Conservation (phyloP, 2,113 vertebrate genomes). For the Prochilodus magdalenae region DNA sequence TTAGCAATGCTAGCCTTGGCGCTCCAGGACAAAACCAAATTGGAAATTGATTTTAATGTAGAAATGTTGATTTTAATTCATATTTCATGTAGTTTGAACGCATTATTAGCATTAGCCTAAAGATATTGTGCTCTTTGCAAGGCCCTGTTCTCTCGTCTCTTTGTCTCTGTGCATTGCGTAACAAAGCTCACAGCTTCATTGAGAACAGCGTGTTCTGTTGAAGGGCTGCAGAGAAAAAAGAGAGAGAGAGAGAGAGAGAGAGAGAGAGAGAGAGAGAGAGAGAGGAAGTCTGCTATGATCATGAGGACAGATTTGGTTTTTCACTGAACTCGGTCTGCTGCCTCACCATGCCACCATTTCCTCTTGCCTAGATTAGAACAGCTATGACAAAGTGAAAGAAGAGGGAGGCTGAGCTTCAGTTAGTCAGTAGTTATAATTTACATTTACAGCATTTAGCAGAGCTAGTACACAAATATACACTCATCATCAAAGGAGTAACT, state of each 20-base stretch:
- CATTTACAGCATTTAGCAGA: too few relatives aligned
- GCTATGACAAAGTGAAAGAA: constrained; percentile 8
- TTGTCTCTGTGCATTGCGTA: constrained; percentile 59
- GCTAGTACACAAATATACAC: too few relatives aligned
- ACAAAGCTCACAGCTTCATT: constrained; percentile 53
- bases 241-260: too few relatives aligned
- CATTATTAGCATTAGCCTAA: not conserved
- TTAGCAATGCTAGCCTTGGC: too few relatives aligned
- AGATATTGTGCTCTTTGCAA: not conserved
- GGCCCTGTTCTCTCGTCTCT: not conserved
- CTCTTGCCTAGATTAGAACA: constrained; percentile 61
- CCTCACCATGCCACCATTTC: constrained; percentile 55
- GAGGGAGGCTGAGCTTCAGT: not conserved
- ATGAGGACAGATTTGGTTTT: constrained; percentile 78
- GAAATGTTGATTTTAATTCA: too few relatives aligned
- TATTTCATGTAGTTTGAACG: too few relatives aligned
- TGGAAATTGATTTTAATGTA: too few relatives aligned
- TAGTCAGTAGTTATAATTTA: too few relatives aligned
- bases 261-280: constrained; percentile 29
- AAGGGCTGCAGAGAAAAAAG: constrained; percentile 61
- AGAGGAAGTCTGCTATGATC: constrained; percentile 77
- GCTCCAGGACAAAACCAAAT: too few relatives aligned
- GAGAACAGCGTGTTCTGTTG: constrained; percentile 73
- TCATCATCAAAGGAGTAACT: too few relatives aligned
- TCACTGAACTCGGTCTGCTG: constrained; percentile 77